These are phyloP conservation scores for Metaphire vulgaris DNA, from an alignment of 1,140 invertebrate species.

Conservation along the genomic window DNA sequence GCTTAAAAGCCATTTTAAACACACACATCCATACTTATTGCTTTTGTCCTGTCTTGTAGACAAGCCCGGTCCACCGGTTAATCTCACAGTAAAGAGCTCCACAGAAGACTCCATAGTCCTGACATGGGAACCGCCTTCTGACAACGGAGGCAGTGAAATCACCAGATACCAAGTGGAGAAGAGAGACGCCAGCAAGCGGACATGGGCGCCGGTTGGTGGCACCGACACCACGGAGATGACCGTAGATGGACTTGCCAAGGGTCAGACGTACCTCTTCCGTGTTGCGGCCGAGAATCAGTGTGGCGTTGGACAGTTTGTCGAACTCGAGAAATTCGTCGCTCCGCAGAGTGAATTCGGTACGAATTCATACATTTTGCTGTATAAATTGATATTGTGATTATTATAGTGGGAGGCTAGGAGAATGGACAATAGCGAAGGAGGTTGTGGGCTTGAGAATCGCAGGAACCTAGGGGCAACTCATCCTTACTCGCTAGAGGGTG, in stretches of 20 bases:
- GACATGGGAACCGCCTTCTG: slow-evolving; percentile 76
- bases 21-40: no score
- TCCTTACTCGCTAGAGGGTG: no score
- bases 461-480: no score
- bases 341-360: slow-evolving; percentile 47
- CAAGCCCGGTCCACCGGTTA: slow-evolving; percentile 76
- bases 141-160: slow-evolving; percentile 72
- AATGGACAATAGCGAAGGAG: no score
- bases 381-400: no score
- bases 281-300: slow-evolving; percentile 83
- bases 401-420: no score
- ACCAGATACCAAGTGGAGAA: slow-evolving; percentile 82
- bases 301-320: slow-evolving; percentile 64
- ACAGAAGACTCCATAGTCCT: slow-evolving; percentile 84
- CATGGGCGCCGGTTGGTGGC: slow-evolving; percentile 70
- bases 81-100: slow-evolving; percentile 71
- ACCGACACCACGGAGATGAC: slow-evolving; percentile 51
- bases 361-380: no score
- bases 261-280: slow-evolving; percentile 88
- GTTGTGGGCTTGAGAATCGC: no score
- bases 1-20: no score
- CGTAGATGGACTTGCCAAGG: slow-evolving; percentile 76
- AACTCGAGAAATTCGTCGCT: slow-evolving; percentile 44
- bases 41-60: slow-evolving; percentile 57
- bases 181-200: slow-evolving; percentile 83